Evolutionary conservation across 2,888 invertebrate species (phyloP).

Genomic region (Aspidapion aeneum): DNA sequence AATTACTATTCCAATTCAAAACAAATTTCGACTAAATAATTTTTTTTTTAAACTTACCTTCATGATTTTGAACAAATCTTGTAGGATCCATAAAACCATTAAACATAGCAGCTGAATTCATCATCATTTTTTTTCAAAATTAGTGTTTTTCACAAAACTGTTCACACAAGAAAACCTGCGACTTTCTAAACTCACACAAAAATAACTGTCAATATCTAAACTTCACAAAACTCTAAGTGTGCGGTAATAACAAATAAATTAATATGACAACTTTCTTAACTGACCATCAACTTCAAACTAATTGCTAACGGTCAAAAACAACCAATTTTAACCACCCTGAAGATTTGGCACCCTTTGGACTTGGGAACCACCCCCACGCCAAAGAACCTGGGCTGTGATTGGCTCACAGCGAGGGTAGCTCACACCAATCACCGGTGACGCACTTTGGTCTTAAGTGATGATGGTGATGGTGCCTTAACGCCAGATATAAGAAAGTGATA

Average conservation of each 20-base stretch:
- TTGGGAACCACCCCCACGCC: neutral
- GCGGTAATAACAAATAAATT: neutral
- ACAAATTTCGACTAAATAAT: too few species aligned
- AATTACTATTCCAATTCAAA: too few species aligned
- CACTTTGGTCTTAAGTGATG: too few species aligned
- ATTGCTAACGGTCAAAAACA: neutral
- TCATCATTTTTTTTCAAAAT: too few species aligned
- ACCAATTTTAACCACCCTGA: neutral
- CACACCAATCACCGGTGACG: too few species aligned
- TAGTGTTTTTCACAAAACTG: neutral
- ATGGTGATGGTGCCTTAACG: too few species aligned
- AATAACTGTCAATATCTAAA: neutral
- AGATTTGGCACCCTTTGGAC: neutral
- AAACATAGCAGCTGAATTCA: neutral
- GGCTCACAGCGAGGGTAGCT: too few species aligned
- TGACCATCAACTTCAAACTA: neutral
- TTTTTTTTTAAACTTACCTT: too few species aligned
- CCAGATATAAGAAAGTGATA: too few species aligned
- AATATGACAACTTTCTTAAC: neutral
- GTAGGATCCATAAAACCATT: neutral
- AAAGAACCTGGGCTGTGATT: neutral
- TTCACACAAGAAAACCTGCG: too few species aligned
- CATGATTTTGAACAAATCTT: neutral
- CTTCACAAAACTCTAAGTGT: neutral
- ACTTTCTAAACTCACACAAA: too few species aligned